These are phyloP conservation scores for Aethina tumida DNA, from an alignment of 1,140 invertebrate species.

Conservation along the genomic window DNA sequence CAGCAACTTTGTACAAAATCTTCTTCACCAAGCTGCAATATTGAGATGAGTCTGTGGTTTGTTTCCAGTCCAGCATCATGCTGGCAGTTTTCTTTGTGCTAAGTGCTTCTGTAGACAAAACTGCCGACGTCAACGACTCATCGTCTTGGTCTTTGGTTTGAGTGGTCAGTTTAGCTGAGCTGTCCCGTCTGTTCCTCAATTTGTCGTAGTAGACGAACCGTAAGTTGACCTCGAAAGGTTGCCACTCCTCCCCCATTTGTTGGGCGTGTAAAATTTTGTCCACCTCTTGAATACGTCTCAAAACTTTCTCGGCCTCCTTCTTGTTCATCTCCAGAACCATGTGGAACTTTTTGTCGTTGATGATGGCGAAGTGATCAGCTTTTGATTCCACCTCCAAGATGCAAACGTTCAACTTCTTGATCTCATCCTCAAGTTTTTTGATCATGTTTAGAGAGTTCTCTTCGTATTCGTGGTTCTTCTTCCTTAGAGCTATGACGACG, in stretches of 20 bases:
- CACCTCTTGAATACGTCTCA: constrained; percentile 48
- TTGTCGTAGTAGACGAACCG: constrained; percentile 27
- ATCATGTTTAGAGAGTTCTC: no score
- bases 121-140: no score
- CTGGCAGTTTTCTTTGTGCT: no score
- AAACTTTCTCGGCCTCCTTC: constrained; percentile 44
- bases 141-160: no score
- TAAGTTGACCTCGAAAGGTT: no score
- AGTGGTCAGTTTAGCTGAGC: no score
- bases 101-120: not conserved
- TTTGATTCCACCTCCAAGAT: constrained; percentile 57
- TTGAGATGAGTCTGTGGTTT: no score
- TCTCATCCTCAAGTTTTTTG: constrained; percentile 42
- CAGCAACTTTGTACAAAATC: constrained; percentile 41
- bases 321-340: constrained; percentile 58
- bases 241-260: constrained; percentile 56
- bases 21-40: constrained; percentile 24
- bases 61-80: no score
- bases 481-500: constrained; percentile 49
- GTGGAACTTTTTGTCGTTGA: constrained; percentile 46
- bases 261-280: constrained; percentile 60
- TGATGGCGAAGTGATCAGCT: constrained; percentile 50
- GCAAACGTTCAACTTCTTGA: constrained; percentile 50
- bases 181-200: no score
- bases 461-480: constrained; percentile 51